Evolutionary conservation across 2,797 vertebrate species (phyloP).

Genomic region (Oreortyx pictus): DNA sequence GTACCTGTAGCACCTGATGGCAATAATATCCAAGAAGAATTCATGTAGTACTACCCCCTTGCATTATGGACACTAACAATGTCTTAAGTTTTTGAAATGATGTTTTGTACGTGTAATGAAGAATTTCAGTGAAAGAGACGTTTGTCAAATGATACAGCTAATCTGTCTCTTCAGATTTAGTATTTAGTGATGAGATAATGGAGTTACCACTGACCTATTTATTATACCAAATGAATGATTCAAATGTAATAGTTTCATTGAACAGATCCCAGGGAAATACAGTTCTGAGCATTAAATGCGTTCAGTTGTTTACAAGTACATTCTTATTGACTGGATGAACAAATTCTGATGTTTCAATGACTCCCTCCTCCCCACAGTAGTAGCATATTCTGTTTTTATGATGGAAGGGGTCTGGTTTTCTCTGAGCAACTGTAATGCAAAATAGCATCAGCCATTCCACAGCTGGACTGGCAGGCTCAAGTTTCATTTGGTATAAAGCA

Average conservation of each 20-base stretch:
- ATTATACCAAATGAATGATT: not conserved
- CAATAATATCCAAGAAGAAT: slow-evolving; percentile 15
- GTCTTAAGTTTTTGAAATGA: not conserved
- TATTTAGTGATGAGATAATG: not conserved
- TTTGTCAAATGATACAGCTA: not conserved
- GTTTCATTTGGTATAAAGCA: slow-evolving; percentile 17
- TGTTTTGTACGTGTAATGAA: not conserved
- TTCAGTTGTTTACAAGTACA: not conserved
- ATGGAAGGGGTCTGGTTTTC: not conserved
- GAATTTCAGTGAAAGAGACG: not conserved
- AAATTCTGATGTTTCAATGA: not conserved
- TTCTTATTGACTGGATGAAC: not conserved
- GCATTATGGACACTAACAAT: not conserved
- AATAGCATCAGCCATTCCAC: not conserved
- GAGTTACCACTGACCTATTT: not conserved
- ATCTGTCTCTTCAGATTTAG: not conserved
- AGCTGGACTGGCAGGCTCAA: not conserved
- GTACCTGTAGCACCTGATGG: not conserved
- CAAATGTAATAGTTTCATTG: not conserved
- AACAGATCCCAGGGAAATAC: not conserved
- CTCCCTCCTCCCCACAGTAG: not conserved
- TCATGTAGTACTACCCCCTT: not conserved
- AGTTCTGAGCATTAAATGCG: not conserved
- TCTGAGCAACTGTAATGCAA: not conserved
- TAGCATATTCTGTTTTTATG: not conserved